phyloP scores from a whole-genome alignment of 2,888 invertebrate species.

The Netelia fuscicornis region DNA sequence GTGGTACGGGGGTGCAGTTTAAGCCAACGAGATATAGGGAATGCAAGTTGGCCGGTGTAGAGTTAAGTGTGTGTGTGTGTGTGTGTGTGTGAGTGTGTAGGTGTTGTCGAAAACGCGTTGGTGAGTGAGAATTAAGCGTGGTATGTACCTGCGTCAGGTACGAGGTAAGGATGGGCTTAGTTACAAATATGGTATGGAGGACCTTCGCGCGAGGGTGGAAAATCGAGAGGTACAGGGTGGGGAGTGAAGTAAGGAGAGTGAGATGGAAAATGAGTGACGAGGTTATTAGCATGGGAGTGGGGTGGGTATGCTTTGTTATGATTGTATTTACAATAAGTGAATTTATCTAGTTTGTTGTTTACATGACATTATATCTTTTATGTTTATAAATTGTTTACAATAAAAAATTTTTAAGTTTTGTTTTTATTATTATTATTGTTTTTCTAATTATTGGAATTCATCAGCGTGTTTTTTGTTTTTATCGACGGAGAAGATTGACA shows the following conservation, averaged over 20 bases:
- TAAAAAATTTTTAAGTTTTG: too few species aligned
- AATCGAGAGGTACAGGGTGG: conserved; percentile 16
- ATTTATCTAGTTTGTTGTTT: not conserved
- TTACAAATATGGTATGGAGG: conserved; percentile 60
- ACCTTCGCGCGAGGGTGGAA: conserved; percentile 38
- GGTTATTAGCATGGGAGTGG: conserved; percentile 36
- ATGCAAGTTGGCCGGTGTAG: too few species aligned
- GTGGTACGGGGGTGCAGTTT: too few species aligned
- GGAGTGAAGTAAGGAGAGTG: conserved; percentile 5
- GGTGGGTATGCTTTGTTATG: not conserved
- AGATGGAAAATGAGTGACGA: conserved; percentile 23
- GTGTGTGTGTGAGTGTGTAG: conserved; percentile 16
- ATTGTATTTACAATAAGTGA: conserved; percentile 12
- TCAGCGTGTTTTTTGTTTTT: too few species aligned
- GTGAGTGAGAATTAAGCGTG: conserved; percentile 38
- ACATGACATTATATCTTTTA: too few species aligned
- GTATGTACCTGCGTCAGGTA: conserved; percentile 68
- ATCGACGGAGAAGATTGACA: too few species aligned
- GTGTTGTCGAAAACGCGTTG: conserved; percentile 18
- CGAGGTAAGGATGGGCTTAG: conserved; percentile 47
- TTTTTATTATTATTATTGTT: too few species aligned
- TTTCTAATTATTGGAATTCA: too few species aligned
- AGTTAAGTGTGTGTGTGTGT: too few species aligned
- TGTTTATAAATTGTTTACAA: too few species aligned
- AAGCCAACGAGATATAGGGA: too few species aligned